Conservation (phyloP, 2,797 vertebrate species). For the Phrynocephalus forsythii region DNA sequence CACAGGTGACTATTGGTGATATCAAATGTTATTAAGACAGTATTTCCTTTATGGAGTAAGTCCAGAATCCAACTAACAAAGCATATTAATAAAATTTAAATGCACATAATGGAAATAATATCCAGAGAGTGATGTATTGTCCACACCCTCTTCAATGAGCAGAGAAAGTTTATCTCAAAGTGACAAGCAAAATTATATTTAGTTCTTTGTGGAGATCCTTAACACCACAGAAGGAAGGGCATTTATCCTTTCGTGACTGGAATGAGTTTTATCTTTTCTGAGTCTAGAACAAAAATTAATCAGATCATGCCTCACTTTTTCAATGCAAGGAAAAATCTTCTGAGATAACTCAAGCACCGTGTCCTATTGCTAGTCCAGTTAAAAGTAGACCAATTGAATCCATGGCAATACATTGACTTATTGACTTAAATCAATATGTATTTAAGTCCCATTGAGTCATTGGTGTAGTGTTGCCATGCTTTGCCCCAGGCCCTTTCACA, state of each 20-base stretch:
- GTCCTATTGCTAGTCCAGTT: no score
- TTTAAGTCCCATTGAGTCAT: no score
- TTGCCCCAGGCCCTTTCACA: no score
- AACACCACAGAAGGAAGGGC: not conserved
- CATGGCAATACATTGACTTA: no score
- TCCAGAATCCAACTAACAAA: constrained; percentile 14
- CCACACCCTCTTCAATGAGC: constrained; percentile 14
- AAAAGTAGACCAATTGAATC: no score
- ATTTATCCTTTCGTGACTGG: not conserved
- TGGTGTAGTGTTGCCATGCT: no score
- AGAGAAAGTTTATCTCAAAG: not conserved
- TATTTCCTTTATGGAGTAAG: constrained; percentile 20
- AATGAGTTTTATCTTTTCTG: constrained; percentile 5
- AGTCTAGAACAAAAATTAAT: not conserved
- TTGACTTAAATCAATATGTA: no score
- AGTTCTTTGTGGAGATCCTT: constrained; percentile 9
- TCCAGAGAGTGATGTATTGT: not conserved
- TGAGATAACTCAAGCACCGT: not conserved
- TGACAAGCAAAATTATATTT: constrained; percentile 32
- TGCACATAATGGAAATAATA: constrained; percentile 24
- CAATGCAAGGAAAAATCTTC: constrained; percentile 4
- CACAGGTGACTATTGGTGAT: not conserved
- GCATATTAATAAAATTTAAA: constrained; percentile 8
- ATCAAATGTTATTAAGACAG: constrained; percentile 1
- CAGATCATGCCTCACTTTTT: constrained; percentile 18